Base-by-base conservation (phyloP, 1,140 invertebrate genomes). In the Watersipora subatra region DNA sequence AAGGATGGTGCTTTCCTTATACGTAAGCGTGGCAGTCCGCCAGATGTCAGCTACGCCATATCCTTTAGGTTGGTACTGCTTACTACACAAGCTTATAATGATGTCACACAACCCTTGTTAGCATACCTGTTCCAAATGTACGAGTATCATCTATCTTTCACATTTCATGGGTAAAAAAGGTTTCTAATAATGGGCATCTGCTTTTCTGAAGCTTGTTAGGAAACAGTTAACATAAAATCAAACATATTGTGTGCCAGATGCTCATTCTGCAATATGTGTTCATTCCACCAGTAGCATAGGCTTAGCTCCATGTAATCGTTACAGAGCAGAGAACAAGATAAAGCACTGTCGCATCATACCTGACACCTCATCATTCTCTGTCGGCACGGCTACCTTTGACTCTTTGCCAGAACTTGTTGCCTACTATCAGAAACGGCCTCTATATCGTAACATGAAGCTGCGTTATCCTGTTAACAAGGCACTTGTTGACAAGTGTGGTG, bases 261-360 rank as follows among this genome's bases (percentile, higher is more conserved):
- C n/a, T n/a, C n/a, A n/a, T n/a, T n/a, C n/a, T n/a, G n/a, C n/a
- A n/a, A n/a, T n/a, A n/a, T n/a, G n/a, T n/a, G n/a, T n/a, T n/a
- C n/a, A n/a, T n/a, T n/a, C n/a, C n/a, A n/a, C n/a, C n/a, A n/a
- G n/a, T n/a, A n/a, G n/a, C n/a, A n/a, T n/a, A n/a, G n/a, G n/a
- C n/a, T n/a, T n/a, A n/a, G n/a, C n/a, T n/a, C n/a, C n/a, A n/a
- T n/a, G n/a, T n/a, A n/a, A n/a, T n/a, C n/a, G n/a, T 70, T 68
- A 27, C 72, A 92, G 91, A 73, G 90, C 90, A 25, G 91, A 94
- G 72, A 89, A 88, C 24, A 89, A 92, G 79, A 94, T 97, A 64
- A 97, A 96, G 75, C 93, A 97, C 76, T 97, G 94, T 79, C 85
- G 90, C 62, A 92, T 97, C 27, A 90, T 90, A 76, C 83, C 89